phyloP scores from a whole-genome alignment of 2,113 vertebrate species.

The Neoarius graeffei region DNA sequence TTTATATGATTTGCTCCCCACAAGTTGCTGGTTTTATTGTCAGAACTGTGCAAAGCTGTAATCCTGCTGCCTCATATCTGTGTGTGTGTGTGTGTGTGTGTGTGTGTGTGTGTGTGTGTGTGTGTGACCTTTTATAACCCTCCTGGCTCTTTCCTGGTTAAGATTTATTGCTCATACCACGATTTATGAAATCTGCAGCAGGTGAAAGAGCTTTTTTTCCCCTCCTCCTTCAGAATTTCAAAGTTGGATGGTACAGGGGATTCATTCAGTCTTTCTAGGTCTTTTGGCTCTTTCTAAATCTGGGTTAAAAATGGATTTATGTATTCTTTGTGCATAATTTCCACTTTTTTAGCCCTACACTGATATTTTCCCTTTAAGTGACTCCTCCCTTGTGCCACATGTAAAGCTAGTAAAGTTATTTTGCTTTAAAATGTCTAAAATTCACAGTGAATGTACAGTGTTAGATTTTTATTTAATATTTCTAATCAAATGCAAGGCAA shows the following conservation, averaged over 20 bases:
- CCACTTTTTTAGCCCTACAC: not conserved
- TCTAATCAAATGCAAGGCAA: not conserved
- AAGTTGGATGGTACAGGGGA: not conserved
- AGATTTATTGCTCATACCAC: not conserved
- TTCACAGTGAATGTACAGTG: not conserved
- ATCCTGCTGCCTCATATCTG: not conserved
- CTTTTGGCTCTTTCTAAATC: not conserved
- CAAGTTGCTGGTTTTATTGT: not conserved
- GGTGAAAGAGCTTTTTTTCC: slow-evolving; percentile 18
- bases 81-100: not conserved
- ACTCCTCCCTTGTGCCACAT: not conserved
- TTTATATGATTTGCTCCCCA: not conserved
- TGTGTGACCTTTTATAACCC: not conserved
- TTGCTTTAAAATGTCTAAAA: not conserved
- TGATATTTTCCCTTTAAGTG: not conserved
- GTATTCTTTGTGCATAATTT: not conserved
- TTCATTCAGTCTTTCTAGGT: not conserved
- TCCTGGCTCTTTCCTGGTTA: not conserved
- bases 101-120: not conserved
- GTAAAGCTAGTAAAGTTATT: not conserved
- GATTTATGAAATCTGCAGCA: slow-evolving; percentile 22
- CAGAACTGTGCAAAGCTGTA: not conserved
- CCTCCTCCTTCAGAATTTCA: not conserved
- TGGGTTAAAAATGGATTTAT: not conserved
- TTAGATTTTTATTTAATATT: not conserved